Conservation (phyloP, 2,797 vertebrate species). For the Argentina silus region DNA sequence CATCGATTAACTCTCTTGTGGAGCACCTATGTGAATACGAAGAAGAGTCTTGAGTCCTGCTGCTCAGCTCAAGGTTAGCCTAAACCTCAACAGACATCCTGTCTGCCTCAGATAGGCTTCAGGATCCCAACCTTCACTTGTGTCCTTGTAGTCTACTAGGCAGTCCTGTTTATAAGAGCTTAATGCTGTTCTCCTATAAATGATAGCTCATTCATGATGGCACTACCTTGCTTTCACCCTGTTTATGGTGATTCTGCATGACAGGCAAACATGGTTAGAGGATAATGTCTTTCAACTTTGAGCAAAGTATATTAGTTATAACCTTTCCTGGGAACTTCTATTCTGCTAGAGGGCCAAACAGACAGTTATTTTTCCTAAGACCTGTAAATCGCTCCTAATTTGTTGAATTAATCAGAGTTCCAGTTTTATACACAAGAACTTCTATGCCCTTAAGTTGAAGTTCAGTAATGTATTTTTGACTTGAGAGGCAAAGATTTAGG, state of each 20-base stretch:
- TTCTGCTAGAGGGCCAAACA: neutral
- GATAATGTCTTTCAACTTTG: neutral
- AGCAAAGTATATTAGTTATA: neutral
- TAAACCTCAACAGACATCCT: conserved; percentile 33
- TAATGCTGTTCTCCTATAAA: conserved; percentile 41
- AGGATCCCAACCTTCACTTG: conserved; percentile 40
- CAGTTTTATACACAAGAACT: neutral
- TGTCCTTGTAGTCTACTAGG: conserved; percentile 39
- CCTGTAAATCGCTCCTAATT: neutral
- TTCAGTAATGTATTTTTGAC: conserved; percentile 5
- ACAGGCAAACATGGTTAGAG: neutral
- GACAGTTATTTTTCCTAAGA: neutral
- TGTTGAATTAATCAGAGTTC: too few relatives aligned
- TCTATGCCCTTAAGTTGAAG: neutral
- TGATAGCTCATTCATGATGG: neutral
- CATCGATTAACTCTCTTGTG: too few relatives aligned
- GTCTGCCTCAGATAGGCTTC: conserved; percentile 19
- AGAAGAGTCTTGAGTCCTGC: neutral
- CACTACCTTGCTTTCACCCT: too few relatives aligned
- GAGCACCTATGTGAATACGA: neutral
- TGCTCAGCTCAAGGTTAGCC: conserved; percentile 13
- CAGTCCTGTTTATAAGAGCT: conserved; percentile 36
- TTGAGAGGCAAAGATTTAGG: conserved; percentile 13
- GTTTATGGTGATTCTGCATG: neutral
- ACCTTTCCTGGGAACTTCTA: neutral